Base-by-base conservation (phyloP, 2,888 invertebrate genomes). In the Hyposoter didymator region DNA sequence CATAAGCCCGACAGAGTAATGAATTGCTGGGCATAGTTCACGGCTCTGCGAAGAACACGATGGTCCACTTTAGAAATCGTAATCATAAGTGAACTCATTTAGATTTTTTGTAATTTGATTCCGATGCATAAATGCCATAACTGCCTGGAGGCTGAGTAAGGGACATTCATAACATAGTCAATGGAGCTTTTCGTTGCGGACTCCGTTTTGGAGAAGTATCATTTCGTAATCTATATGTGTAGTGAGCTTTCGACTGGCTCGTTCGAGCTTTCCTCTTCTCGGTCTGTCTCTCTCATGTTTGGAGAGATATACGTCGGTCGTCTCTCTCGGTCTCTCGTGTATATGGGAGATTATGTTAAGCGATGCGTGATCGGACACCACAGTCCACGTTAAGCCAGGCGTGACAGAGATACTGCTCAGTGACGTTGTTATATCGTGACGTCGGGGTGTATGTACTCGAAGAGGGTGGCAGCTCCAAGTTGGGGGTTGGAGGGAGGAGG, bases 381-480 rank as follows among this genome's bases (percentile, higher is more conserved):
- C 92, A 93, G 93, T 93, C 91, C 91, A 89, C 86, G 91, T 87
- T 88, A 91, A 93, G 88, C 92, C 91, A 92, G 90, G 89, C 92
- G 92, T 93, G 91, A 93, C 92, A 90, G 93, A 93, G 93, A 93
- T 93, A 93, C 92, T 91, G 90, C 91, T 88, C 90, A 88, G 90
- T 92, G 91, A 92, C 91, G 92, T 91, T 90, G 91, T 92, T 90
- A 91, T 88, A 88, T 89, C 82, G 84, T 55, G 74, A 64, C 76
- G 70, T 75, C 52, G n/a, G 66, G 69, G n/a, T 75, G 19, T 62
- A 72, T 69, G 64, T 64, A 35, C 66, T 75, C 64, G 47, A 75
- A 62, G 66, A 78, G 78, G 55, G 52, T 69, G 52, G 59, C 8
- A 69, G 66, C 59, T 22, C n/a, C 39, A 72, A 47, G 35, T 49